Percentiles rank a stretch among this genome's conserved stretches.
phyloP scores from a whole-genome alignment of 2,797 vertebrate species.

The Heliangelus exortis region DNA sequence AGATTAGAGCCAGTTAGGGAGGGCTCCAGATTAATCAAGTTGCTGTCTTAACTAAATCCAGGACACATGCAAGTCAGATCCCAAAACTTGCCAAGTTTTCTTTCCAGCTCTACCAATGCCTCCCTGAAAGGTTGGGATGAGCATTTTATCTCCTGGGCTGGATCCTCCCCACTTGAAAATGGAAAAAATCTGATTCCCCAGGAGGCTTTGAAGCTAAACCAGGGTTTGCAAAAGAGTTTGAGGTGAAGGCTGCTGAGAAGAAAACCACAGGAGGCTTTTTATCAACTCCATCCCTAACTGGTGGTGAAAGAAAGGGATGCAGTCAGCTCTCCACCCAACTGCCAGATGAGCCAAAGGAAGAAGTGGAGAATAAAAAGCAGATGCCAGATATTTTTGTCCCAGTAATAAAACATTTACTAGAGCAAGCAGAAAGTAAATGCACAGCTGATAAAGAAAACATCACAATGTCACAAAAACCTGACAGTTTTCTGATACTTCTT shows the following conservation, averaged over 20 bases:
- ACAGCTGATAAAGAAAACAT: slow-evolving; percentile 80
- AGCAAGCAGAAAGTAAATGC: slow-evolving; percentile 83
- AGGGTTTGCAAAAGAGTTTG: background rate
- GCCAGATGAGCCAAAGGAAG: background rate
- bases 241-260: background rate
- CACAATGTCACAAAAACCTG: slow-evolving; percentile 79
- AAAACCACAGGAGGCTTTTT: background rate
- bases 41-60: background rate
- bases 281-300: background rate
- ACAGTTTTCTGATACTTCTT: slow-evolving; percentile 71
- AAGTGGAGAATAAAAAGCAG: slow-evolving; percentile 34
- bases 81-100: background rate
- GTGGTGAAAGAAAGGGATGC: background rate
- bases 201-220: background rate
- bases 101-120: background rate
- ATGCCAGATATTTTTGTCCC: slow-evolving; percentile 58
- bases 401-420: slow-evolving; percentile 85
- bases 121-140: background rate
- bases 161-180: background rate
- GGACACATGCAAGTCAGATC: background rate
- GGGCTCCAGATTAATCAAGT: background rate
- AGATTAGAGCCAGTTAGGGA: background rate
- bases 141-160: background rate
- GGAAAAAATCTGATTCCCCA: background rate
- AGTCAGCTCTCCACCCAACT: background rate